Evolutionary conservation across 2,888 invertebrate species (phyloP).

Genomic region (Cephus pulcher): DNA sequence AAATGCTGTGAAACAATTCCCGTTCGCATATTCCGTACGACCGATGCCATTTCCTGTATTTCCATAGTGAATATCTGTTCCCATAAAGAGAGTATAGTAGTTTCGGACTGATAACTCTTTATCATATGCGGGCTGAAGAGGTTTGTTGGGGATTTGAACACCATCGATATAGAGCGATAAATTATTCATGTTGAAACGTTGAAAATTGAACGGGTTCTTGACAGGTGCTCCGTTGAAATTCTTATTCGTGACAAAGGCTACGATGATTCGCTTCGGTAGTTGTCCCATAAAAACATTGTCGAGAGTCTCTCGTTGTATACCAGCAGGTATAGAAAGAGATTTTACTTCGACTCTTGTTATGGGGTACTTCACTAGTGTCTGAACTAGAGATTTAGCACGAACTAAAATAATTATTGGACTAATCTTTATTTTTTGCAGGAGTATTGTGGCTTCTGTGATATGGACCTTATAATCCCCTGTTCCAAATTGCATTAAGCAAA

Average conservation of each 20-base stretch:
- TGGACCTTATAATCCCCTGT: neutral
- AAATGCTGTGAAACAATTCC: slow-evolving; percentile 22
- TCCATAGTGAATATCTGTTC: slow-evolving; percentile 17
- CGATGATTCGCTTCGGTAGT: slow-evolving; percentile 43
- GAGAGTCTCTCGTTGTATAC: slow-evolving; percentile 6
- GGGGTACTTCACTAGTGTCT: neutral
- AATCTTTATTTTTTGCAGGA: neutral
- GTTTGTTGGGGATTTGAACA: too few relatives aligned
- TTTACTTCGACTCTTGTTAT: too few relatives aligned
- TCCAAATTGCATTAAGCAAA: slow-evolving; percentile 15
- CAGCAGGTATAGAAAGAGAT: too few relatives aligned
- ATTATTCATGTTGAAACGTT: slow-evolving; percentile 27
- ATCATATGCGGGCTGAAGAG: slow-evolving; percentile 24
- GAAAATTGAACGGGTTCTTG: slow-evolving; percentile 23
- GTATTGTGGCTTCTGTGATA: neutral
- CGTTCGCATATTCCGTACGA: slow-evolving; percentile 23
- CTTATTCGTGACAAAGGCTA: slow-evolving; percentile 37
- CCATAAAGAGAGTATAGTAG: slow-evolving; percentile 35
- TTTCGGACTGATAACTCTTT: slow-evolving; percentile 23
- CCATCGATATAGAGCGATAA: slow-evolving; percentile 3
- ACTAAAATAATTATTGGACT: neutral
- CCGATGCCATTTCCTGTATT: slow-evolving; percentile 8
- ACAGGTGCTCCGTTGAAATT: slow-evolving; percentile 28
- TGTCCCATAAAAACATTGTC: slow-evolving; percentile 36
- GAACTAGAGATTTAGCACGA: neutral